A percentile compares a stretch with the other conserved stretches of the same genome.
phyloP scores from a whole-genome alignment of 1,140 invertebrate genomes.

The Drosophila funebris region DNA sequence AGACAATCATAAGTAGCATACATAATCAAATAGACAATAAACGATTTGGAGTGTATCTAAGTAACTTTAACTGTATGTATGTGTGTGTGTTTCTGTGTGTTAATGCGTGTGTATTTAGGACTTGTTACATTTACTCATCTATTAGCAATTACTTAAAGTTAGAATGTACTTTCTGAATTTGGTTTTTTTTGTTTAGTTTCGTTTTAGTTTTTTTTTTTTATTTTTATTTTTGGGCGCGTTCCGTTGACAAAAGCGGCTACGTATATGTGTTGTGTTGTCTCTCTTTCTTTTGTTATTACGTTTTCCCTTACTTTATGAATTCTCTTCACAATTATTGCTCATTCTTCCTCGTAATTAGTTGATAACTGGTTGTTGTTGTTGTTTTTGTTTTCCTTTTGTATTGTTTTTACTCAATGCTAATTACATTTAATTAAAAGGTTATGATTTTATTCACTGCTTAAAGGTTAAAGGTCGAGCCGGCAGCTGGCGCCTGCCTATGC shows the following conservation, averaged over 20 bases:
- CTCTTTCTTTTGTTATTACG: background rate
- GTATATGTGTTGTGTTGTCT: conserved; percentile 36
- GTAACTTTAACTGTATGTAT: conserved; percentile 14
- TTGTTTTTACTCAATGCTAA: conserved; percentile 5
- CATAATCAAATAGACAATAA: conserved; percentile 40
- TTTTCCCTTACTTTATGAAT: background rate
- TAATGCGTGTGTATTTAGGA: background rate
- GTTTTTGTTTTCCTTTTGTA: conserved; percentile 4
- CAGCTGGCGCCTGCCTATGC: conserved; percentile 9
- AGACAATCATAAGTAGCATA: conserved; percentile 50
- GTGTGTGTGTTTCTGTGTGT: background rate
- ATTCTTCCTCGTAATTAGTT: conserved; percentile 6
- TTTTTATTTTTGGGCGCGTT: conserved; percentile 65
- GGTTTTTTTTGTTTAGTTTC: conserved; percentile 24
- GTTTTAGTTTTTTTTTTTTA: conserved; percentile 28
- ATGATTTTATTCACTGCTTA: conserved; percentile 27
- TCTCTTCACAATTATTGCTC: conserved; percentile 12
- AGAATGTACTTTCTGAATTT: conserved; percentile 18
- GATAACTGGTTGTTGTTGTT: conserved; percentile 12
- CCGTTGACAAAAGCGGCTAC: conserved; percentile 72
- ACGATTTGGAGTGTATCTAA: conserved; percentile 24
- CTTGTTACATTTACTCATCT: conserved; percentile 9
- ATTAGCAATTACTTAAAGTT: conserved; percentile 29
- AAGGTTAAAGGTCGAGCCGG: background rate
- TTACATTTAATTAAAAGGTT: conserved; percentile 13